Evolutionary conservation across 2,797 vertebrate genomes (phyloP).

Genomic region (Hyperoplus immaculatus): DNA sequence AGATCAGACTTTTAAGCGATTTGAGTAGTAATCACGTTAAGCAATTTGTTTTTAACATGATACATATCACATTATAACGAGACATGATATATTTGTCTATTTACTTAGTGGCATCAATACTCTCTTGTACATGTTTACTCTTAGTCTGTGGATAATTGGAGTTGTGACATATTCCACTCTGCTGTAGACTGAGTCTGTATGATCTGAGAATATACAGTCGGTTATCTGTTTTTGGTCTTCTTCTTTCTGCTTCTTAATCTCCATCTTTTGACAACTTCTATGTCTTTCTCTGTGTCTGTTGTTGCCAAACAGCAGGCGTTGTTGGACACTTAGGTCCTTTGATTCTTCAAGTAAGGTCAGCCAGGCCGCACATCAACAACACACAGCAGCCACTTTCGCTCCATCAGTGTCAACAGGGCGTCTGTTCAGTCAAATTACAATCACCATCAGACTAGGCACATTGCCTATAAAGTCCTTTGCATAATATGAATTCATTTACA

Average conservation of each 20-base stretch:
- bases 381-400: neutral
- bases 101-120: too few species aligned
- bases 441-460: neutral
- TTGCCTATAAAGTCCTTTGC: neutral
- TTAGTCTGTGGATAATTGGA: constrained; percentile 8
- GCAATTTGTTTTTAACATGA: too few species aligned
- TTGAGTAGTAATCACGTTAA: too few species aligned
- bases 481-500: neutral
- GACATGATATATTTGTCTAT: too few species aligned
- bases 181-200: neutral
- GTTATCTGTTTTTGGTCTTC: constrained; percentile 5
- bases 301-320: neutral
- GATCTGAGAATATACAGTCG: constrained; percentile 3
- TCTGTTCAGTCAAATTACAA: neutral
- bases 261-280: neutral
- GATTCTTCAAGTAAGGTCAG: constrained; percentile 6
- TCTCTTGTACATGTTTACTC: neutral
- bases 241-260: constrained; percentile 7
- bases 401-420: neutral
- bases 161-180: constrained; percentile 19
- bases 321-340: constrained; percentile 10
- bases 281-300: constrained; percentile 3
- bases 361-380: neutral
- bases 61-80: too few species aligned
- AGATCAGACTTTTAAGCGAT: too few species aligned